Percentiles rank a stretch among this genome's conserved stretches.
Conservation (phyloP, 2,113 vertebrate genomes). For the Heterocephalus glaber region DNA sequence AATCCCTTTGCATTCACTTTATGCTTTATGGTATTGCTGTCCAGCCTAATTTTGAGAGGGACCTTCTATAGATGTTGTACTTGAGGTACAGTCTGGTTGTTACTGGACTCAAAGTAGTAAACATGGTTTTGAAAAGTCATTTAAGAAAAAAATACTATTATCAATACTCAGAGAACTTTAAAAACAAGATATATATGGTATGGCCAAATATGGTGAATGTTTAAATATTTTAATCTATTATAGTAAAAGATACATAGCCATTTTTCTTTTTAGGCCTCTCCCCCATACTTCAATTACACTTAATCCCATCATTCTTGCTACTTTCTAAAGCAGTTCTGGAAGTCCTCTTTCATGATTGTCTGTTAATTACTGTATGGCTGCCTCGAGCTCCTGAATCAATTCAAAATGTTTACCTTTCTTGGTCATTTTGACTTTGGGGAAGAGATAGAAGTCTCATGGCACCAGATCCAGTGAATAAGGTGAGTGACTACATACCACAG, state of each 20-base stretch:
- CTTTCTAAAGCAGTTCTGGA: neutral
- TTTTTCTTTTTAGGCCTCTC: neutral
- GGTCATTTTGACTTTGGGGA: neutral
- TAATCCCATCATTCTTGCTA: neutral
- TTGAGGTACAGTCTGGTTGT: neutral
- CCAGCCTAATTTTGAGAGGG: constrained; percentile 17
- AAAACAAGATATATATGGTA: neutral
- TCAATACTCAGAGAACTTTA: neutral
- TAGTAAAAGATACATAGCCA: neutral
- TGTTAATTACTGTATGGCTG: too few relatives aligned
- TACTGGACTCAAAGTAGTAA: neutral
- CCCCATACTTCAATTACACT: neutral
- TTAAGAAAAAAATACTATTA: neutral
- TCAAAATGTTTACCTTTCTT: neutral
- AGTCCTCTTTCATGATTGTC: neutral
- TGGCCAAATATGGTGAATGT: neutral
- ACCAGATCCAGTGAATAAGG: neutral
- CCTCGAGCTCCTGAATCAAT: too few relatives aligned
- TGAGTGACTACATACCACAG: neutral
- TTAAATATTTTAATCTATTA: neutral
- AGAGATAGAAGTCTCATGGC: neutral
- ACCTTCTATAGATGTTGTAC: neutral
- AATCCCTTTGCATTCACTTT: neutral
- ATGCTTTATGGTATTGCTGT: neutral
- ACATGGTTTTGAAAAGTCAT: constrained; percentile 18